Evolutionary conservation across 92 coral and sea anemone species (phyloP).

Genomic region (Montipora capitata): DNA sequence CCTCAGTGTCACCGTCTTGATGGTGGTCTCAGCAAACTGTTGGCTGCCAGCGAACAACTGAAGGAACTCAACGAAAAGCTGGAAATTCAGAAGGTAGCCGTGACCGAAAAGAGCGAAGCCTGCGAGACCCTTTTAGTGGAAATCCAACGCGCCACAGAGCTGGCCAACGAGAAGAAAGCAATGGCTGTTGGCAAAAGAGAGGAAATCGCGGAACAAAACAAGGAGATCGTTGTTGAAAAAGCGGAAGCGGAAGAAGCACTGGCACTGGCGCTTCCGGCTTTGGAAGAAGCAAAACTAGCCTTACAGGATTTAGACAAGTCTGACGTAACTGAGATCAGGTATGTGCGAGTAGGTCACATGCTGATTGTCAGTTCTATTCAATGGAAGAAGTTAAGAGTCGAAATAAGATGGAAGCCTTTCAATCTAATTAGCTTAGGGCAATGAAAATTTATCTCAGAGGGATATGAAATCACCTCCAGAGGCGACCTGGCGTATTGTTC

Average conservation of each 20-base stretch:
- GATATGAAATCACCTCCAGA: no score
- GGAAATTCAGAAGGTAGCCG: slow-evolving; percentile 97
- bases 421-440: no score
- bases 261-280: slow-evolving; percentile 94
- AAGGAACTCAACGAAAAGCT: slow-evolving; percentile 98
- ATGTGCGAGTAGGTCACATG: no score
- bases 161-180: slow-evolving; percentile 96
- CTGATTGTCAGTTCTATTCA: no score
- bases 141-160: slow-evolving; percentile 91
- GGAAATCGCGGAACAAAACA: slow-evolving; percentile 95
- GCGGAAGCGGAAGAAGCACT: slow-evolving; percentile 97
- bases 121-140: slow-evolving; percentile 94
- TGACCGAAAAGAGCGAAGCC: slow-evolving; percentile 98
- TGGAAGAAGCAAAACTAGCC: slow-evolving; percentile 98
- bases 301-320: slow-evolving; percentile 98
- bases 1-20: slow-evolving; percentile 95
- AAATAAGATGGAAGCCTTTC: no score
- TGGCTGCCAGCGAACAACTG: slow-evolving; percentile 99
- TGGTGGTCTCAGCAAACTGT: slow-evolving; percentile 98
- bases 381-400: no score
- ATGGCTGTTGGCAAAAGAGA: slow-evolving; percentile 95
- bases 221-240: slow-evolving; percentile 92
- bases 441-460: no score
- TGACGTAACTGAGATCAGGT: slow-evolving; percentile 99
- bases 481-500: no score